Evolutionary conservation across 92 coral and sea anemone genomes (phyloP).

Genomic region (Porites lobata): DNA sequence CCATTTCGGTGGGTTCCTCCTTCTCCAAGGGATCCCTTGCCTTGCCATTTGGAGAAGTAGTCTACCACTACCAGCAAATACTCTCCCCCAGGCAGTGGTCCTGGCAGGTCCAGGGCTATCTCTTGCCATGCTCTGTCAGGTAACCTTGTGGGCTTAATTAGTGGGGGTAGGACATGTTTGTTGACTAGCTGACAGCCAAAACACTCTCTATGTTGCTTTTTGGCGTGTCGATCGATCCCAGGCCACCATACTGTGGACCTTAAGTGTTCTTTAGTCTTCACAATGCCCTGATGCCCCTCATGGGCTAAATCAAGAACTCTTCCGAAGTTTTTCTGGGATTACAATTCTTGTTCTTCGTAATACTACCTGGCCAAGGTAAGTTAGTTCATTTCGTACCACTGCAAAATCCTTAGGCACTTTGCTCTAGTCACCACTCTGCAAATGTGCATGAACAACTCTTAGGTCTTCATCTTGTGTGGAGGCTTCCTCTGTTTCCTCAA

Average conservation of each 20-base stretch:
- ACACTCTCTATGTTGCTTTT: constrained; percentile 37
- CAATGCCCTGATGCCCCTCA: constrained; percentile 66
- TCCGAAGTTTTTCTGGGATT: neutral
- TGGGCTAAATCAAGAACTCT: constrained; percentile 22
- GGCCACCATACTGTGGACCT: constrained; percentile 69
- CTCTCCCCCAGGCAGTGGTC: constrained; percentile 62
- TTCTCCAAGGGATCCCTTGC: constrained; percentile 22
- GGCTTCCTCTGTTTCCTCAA: constrained; percentile 52
- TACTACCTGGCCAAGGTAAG: constrained; percentile 51
- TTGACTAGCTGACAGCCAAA: constrained; percentile 54
- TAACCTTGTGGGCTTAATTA: constrained; percentile 52
- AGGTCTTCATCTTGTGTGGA: constrained; percentile 33
- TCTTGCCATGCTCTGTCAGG: constrained; percentile 66
- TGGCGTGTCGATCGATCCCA: constrained; percentile 43
- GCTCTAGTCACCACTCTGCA: constrained; percentile 38
- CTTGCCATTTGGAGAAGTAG: constrained; percentile 57
- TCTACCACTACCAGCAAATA: constrained; percentile 57
- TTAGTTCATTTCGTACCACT: constrained; percentile 49
- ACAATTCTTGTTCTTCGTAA: constrained; percentile 27
- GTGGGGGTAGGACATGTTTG: constrained; percentile 36
- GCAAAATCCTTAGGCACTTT: constrained; percentile 7
- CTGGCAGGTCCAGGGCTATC: constrained; percentile 48
- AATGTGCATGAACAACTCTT: constrained; percentile 15
- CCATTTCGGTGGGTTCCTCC: constrained; percentile 31
- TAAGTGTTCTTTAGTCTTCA: constrained; percentile 56